These are phyloP conservation scores for Sula dactylatra DNA, from an alignment of 2,113 vertebrate species.

Conservation along the genomic window DNA sequence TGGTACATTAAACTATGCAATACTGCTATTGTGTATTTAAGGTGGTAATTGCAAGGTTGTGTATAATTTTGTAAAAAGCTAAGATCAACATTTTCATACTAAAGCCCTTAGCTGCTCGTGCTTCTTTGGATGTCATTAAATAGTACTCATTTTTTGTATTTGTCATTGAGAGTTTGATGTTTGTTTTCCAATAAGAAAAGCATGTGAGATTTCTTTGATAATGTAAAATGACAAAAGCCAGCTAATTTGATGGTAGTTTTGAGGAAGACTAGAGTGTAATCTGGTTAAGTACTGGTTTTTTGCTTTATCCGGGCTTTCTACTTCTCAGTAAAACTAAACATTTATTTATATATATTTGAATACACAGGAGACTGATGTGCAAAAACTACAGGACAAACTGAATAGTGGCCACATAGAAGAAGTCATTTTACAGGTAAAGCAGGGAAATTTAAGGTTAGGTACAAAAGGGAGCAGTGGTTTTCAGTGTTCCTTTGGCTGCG, in stretches of 20 bases:
- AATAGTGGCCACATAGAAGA: constrained; percentile 91
- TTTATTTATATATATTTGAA: constrained; percentile 2
- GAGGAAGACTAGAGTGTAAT: neutral
- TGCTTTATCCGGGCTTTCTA: neutral
- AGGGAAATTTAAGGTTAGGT: neutral
- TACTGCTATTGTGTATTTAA: neutral
- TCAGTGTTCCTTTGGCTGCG: neutral
- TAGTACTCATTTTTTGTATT: neutral
- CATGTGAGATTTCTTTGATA: neutral
- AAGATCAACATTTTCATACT: neutral
- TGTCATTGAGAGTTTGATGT: neutral
- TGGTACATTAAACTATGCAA: neutral
- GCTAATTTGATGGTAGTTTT: neutral
- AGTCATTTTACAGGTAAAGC: constrained; percentile 88
- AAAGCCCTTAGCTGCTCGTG: neutral
- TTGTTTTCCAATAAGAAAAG: neutral
- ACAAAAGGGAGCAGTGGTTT: neutral
- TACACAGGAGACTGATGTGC: constrained; percentile 82
- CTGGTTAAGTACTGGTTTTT: neutral
- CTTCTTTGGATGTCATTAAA: neutral
- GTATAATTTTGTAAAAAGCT: neutral
- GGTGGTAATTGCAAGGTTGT: neutral
- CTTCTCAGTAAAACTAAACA: neutral
- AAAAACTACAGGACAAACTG: constrained; percentile 85
- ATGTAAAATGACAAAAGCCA: neutral